Evolutionary conservation across 2,888 invertebrate species (phyloP), one percentile per base, ranked within the genome.

Genomic region (Meloe dianella): DNA sequence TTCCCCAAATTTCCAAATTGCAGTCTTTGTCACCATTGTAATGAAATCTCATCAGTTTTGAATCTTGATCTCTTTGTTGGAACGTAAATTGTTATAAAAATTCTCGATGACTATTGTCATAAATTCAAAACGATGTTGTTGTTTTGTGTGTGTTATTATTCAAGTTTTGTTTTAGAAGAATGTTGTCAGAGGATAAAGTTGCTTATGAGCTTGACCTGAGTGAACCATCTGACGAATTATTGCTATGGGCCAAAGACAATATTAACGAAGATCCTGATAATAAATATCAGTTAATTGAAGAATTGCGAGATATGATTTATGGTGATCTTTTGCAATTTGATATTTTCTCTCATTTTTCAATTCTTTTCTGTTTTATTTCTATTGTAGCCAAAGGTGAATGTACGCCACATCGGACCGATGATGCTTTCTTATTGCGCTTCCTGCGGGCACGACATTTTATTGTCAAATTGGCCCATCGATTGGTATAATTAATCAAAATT

Each of bases 391-490:
- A 89, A 68, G 92, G 92, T 38, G 92, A 92, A 76, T 92, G 89
- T 80, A 86, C 85, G 60, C 92, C 91, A 4, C 89, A 91, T 74
- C 86, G 92, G 64, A 90, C 89, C 84, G 93, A 93, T 81, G 92
- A 94, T 77, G 88, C 87, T 24, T 93, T 89, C 80, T 84, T 94
- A 64, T 84, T 91, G 60, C 87, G 90, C 79, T 94, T 93, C 80
- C 84, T 94, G 67, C 87, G 94, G 71, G 91, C 92, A 2, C 88
- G 93, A 73, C 87, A 87, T 79, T 94, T 93, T 84, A 87, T 90
- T 73, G 86, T 92, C 0, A 88, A 90, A 74, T 85, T 88, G 66
- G 91, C 93, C 2, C 92, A 93, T 80, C 87, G 89, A 85, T 84
- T 94, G 89, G 94, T 93, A 85, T 87, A 83, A 20, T 17, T 29